A percentile compares a stretch with the other conserved stretches of the same genome.
phyloP scores from a whole-genome alignment of 2,888 invertebrate species.

The Troides aeacus region DNA sequence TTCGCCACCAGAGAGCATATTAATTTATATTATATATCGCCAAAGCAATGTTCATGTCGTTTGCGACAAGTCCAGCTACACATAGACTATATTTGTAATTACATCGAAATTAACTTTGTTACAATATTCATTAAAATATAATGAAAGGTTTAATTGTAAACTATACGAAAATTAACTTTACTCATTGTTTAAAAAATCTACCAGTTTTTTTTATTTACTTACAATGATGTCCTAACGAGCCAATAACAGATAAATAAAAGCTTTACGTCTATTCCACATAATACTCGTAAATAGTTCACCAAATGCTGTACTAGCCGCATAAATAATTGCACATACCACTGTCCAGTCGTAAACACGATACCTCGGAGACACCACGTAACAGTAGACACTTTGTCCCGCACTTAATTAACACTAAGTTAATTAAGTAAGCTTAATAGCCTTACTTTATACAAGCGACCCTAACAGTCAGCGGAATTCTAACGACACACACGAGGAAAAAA shows the following conservation, averaged over 20 bases:
- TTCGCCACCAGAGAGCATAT: too few species aligned
- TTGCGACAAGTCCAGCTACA: too few species aligned
- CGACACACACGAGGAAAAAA: slow-evolving; percentile 2
- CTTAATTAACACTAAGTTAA: slow-evolving; percentile 9
- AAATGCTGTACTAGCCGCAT: neutral
- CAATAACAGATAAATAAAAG: neutral
- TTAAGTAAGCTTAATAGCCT: slow-evolving; percentile 4
- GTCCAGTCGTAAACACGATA: neutral
- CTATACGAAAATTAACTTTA: neutral
- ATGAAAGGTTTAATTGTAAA: too few species aligned
- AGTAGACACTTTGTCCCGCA: slow-evolving; percentile 1
- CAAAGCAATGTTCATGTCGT: too few species aligned
- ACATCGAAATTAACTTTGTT: too few species aligned
- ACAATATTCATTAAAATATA: too few species aligned
- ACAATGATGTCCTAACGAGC: too few species aligned
- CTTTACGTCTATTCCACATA: neutral
- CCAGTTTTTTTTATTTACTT: too few species aligned
- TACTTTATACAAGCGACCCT: slow-evolving; percentile 4
- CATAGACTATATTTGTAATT: too few species aligned
- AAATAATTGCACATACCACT: neutral
- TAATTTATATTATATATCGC: too few species aligned
- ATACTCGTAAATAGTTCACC: neutral
- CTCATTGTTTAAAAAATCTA: neutral
- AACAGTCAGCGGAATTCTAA: slow-evolving; percentile 3
- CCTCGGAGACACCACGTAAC: slow-evolving; percentile 5